Base-by-base conservation (phyloP, 2,888 invertebrate genomes). In the Volucella inanis region DNA sequence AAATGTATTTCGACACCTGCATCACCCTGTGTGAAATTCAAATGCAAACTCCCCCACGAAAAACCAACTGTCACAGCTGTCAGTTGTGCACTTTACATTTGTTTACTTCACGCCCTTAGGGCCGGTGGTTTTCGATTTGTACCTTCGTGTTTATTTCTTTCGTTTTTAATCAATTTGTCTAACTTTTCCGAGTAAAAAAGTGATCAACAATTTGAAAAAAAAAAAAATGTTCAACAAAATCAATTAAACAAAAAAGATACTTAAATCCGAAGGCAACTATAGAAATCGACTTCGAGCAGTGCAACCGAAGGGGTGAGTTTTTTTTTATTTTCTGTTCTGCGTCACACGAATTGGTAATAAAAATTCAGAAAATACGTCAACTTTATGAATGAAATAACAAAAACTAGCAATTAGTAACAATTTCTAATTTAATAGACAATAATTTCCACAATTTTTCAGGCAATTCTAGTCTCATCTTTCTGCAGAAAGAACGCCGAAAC, bases 51-150 rank as follows among this genome's bases (percentile, higher is more conserved):
- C 31, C 47, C 8, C 47, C 10, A 47, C 9, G 1, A 14, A 68
- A 61, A 8, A 8, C 3, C 41, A 67, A 45, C 67, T 61, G 61
- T 54, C 76, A 82, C 61, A 22, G 54, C 14, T 54, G 61, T 64
- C 77, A 77, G 2, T 22, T 18, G 18, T 41, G 10, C 38, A 57
- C 15, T 62, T 55, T n/a, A 54, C 71, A 61, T 82, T 82, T 82
- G 82, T 77, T 82, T 82, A 82, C 82, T n/a, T 62, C 8, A 72
- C 81, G 65, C 81, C 71, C 62, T 50, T 41, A 57, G 43, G 9
- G 47, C 72, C 45, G 71, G 18, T 12, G 45, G 49, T n/a, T 8
- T 68, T 67, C 43, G 1, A 39, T 41, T 39, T 76, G 18, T 3
- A 11, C 47, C 22, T 52, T 52, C n/a, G n/a, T n/a, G 15, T 71